These are phyloP conservation scores for Ptilonorhynchus violaceus DNA, from an alignment of 2,113 vertebrate species.

Conservation along the genomic window DNA sequence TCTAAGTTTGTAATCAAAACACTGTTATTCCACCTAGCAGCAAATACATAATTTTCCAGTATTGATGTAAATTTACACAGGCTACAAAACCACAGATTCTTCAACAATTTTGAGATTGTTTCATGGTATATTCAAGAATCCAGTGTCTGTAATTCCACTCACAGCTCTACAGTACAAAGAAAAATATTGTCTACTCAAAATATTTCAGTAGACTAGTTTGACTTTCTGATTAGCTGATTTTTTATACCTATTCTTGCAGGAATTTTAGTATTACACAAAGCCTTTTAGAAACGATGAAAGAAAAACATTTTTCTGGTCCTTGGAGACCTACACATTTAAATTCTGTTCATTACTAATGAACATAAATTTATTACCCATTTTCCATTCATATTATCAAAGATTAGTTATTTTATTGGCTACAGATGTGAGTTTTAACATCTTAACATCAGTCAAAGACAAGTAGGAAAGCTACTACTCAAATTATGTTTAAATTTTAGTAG, in stretches of 20 bases:
- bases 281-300: not conserved
- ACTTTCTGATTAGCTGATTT: not conserved
- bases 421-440: not conserved
- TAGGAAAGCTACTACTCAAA: not conserved
- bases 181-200: not conserved
- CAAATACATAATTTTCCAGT: not conserved
- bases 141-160: not conserved
- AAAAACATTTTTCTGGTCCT: not conserved
- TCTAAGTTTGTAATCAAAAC: not conserved
- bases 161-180: not conserved
- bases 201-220: not conserved
- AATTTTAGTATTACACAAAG: not conserved
- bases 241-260: not conserved
- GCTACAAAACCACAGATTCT: not conserved
- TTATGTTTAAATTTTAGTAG: not conserved
- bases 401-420: not conserved
- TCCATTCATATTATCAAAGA: not conserved
- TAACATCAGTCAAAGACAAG: not conserved
- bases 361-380: not conserved
- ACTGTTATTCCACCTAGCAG: not conserved
- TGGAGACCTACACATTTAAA: not conserved
- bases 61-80: not conserved
- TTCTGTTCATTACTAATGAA: not conserved
- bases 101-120: not conserved
- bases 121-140: not conserved